These are phyloP conservation scores for Echiichthys vipera DNA, from an alignment of 2,797 vertebrate species.

Conservation along the genomic window DNA sequence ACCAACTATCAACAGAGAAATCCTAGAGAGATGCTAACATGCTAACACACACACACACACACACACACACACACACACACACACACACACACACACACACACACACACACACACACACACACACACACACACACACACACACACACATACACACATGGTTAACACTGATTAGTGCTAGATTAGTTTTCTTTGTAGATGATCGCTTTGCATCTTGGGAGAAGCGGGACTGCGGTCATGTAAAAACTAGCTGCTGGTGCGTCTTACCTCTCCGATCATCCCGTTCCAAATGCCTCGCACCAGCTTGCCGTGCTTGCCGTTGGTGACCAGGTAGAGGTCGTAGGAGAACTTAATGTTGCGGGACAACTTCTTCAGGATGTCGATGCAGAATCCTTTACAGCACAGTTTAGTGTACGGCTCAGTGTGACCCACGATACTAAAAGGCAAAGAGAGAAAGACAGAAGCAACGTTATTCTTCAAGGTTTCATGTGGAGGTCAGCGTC, in stretches of 20 bases:
- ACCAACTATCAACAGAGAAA: too few species aligned
- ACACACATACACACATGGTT: too few species aligned
- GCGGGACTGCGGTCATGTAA: background rate
- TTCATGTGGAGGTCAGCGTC: constrained; percentile 4
- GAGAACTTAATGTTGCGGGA: constrained; percentile 96
- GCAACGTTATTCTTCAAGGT: background rate
- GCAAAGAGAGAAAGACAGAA: constrained; percentile 18
- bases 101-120: too few species aligned
- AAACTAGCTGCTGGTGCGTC: constrained; percentile 1
- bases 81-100: too few species aligned
- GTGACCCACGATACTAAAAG: constrained; percentile 85
- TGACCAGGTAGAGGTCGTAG: constrained; percentile 98
- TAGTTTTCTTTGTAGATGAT: too few species aligned
- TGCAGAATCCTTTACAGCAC: constrained; percentile 99
- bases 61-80: too few species aligned
- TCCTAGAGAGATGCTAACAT: too few species aligned
- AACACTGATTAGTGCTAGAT: too few species aligned
- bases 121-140: too few species aligned
- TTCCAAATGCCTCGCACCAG: constrained; percentile 96
- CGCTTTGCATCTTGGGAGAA: too few species aligned
- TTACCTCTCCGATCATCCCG: constrained; percentile 99
- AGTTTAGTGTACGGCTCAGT: constrained; percentile 90
- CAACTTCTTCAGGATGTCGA: constrained; percentile 98
- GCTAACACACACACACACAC: too few species aligned
- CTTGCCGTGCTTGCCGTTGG: constrained; percentile 98